These are phyloP conservation scores for Morelia viridis DNA, from an alignment of 2,797 vertebrate species.

Conservation along the genomic window DNA sequence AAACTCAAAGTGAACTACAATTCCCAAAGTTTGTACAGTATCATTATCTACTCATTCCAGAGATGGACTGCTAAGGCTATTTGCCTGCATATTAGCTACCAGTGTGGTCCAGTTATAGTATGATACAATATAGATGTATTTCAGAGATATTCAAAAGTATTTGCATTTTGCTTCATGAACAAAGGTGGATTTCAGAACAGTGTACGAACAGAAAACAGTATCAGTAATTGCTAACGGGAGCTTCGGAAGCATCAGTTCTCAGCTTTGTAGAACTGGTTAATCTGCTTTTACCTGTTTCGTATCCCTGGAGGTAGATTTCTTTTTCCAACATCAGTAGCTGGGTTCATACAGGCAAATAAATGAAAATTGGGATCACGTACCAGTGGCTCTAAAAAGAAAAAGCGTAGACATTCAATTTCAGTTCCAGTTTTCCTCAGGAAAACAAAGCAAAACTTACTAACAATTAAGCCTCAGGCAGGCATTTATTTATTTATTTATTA, in stretches of 20 bases:
- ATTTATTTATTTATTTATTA: no score
- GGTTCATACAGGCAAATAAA: conserved; percentile 98
- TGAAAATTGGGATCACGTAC: conserved; percentile 90
- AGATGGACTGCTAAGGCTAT: background rate
- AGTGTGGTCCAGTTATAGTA: background rate
- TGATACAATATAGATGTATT: background rate
- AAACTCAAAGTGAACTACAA: background rate
- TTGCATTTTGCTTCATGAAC: background rate
- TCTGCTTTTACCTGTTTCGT: conserved; percentile 85
- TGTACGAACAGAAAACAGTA: background rate
- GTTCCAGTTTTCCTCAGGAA: background rate
- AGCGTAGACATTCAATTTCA: background rate
- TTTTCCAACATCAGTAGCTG: conserved; percentile 96
- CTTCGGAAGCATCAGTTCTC: background rate
- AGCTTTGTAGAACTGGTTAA: background rate
- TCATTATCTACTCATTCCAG: background rate
- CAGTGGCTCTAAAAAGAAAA: conserved; percentile 81
- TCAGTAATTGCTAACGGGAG: background rate
- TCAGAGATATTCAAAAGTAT: background rate
- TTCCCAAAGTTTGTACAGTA: background rate
- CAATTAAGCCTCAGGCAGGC: background rate
- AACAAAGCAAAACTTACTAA: background rate
- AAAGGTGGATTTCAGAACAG: background rate
- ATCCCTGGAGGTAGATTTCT: conserved; percentile 94
- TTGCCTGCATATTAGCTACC: background rate